Percentiles rank a stretch among this genome's conserved stretches.
Evolutionary conservation across 2,113 vertebrate species (phyloP).

Genomic region (Tylochromis polylepis): DNA sequence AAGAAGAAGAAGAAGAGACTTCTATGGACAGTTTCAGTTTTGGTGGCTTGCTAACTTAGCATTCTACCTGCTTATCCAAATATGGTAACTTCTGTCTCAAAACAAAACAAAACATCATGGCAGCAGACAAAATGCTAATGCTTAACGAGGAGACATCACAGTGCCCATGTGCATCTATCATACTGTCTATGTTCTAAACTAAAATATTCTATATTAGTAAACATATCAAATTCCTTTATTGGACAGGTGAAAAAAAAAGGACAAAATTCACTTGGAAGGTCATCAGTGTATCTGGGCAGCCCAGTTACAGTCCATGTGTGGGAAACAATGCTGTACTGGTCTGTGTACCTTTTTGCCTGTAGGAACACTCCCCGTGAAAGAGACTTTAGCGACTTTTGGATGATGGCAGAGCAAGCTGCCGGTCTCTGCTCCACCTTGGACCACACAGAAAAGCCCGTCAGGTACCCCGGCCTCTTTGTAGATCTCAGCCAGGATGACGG

Average conservation of each 20-base stretch:
- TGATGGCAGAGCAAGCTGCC: slow-evolving; percentile 89
- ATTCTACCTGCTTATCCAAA: not conserved
- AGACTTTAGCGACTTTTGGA: slow-evolving; percentile 87
- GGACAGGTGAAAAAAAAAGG: too few relatives aligned
- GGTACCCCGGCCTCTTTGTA: slow-evolving; percentile 86
- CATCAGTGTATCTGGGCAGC: not conserved
- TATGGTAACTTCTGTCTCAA: too few relatives aligned
- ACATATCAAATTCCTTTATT: not conserved
- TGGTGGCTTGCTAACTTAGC: accelerated
- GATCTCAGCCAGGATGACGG: slow-evolving; percentile 87
- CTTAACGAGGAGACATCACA: too few relatives aligned
- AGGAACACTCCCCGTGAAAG: slow-evolving; percentile 94
- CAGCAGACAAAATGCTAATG: too few relatives aligned
- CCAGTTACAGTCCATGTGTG: not conserved
- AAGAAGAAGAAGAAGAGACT: too few relatives aligned
- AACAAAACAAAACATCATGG: too few relatives aligned
- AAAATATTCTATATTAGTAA: not conserved
- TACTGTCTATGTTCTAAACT: not conserved
- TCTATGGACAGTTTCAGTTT: not conserved
- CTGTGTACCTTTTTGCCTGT: slow-evolving; percentile 86
- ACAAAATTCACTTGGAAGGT: accelerated
- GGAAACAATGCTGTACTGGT: accelerated
- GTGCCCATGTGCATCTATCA: accelerated
- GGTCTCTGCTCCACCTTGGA: slow-evolving; percentile 88
- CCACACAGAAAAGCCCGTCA: slow-evolving; percentile 90